Percentiles rank a stretch among this genome's conserved stretches.
Evolutionary conservation across 2,888 invertebrate species (phyloP).

Genomic region (Eupeodes latifasciatus): DNA sequence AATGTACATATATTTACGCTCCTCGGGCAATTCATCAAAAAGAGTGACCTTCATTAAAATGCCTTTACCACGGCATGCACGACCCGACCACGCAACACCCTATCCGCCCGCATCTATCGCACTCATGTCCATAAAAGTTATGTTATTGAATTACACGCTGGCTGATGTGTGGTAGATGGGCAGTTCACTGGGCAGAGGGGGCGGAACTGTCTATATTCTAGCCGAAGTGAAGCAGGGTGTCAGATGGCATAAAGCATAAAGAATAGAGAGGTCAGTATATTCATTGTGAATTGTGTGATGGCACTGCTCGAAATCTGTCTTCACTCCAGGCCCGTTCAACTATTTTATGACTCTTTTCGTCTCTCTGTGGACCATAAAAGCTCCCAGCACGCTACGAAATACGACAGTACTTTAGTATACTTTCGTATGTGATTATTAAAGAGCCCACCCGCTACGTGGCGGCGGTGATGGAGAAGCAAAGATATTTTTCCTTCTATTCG

Average conservation of each 20-base stretch:
- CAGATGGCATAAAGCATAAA: background rate
- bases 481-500: slow-evolving; percentile 36
- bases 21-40: slow-evolving; percentile 59
- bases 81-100: slow-evolving; percentile 13
- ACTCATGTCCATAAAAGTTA: slow-evolving; percentile 58
- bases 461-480: slow-evolving; percentile 34
- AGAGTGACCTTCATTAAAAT: slow-evolving; percentile 62
- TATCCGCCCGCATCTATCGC: slow-evolving; percentile 3
- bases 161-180: background rate
- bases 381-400: slow-evolving; percentile 58
- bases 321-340: slow-evolving; percentile 42
- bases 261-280: slow-evolving; percentile 2
- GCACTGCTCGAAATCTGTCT: slow-evolving; percentile 56
- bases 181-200: background rate
- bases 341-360: slow-evolving; percentile 56
- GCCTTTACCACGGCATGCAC: slow-evolving; percentile 43
- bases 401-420: slow-evolving; percentile 29
- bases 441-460: slow-evolving; percentile 37
- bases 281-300: slow-evolving; percentile 25
- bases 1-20: background rate
- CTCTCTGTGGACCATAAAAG: slow-evolving; percentile 56
- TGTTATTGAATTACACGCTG: slow-evolving; percentile 72
- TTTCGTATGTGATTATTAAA: slow-evolving; percentile 50
- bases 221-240: background rate
- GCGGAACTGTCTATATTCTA: background rate